phyloP scores from a whole-genome alignment of 2,888 invertebrate genomes.

The Lepidocyrtinus sp. region DNA sequence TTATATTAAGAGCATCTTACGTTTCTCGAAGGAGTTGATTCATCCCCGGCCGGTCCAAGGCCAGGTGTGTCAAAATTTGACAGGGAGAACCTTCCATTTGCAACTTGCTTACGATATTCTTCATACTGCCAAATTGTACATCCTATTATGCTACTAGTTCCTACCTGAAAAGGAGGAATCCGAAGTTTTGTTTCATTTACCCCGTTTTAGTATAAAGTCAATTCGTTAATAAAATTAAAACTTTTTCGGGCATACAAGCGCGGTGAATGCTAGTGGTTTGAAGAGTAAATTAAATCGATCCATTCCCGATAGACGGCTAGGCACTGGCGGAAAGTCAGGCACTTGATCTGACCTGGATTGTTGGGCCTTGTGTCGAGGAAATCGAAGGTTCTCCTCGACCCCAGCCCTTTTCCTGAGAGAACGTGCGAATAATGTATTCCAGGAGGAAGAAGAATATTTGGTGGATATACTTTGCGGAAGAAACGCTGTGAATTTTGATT shows the following conservation, averaged over 20 bases:
- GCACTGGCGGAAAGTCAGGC: slow-evolving; percentile 37
- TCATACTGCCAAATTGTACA: slow-evolving; percentile 94
- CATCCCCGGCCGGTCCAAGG: slow-evolving; percentile 32
- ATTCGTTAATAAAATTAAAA: too few species aligned
- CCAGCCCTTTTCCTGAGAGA: slow-evolving; percentile 27
- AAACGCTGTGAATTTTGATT: slow-evolving; percentile 49
- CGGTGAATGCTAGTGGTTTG: slow-evolving; percentile 67
- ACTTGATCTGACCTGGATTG: slow-evolving; percentile 8
- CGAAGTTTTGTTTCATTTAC: too few species aligned
- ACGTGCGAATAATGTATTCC: slow-evolving; percentile 37
- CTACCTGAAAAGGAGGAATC: slow-evolving; percentile 79
- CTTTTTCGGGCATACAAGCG: slow-evolving; percentile 61
- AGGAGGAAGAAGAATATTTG: slow-evolving; percentile 25
- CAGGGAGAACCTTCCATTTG: slow-evolving; percentile 55
- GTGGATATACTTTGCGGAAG: neutral
- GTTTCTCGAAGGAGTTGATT: neutral
- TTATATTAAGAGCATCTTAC: too few species aligned
- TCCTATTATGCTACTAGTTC: slow-evolving; percentile 80
- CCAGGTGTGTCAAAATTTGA: slow-evolving; percentile 46
- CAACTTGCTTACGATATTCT: slow-evolving; percentile 72
- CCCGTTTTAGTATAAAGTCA: too few species aligned
- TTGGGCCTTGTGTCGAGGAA: neutral
- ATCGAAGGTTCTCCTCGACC: slow-evolving; percentile 17
- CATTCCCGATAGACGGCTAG: slow-evolving; percentile 42
- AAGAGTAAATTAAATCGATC: slow-evolving; percentile 58